These are phyloP conservation scores for Antechinus stuartii DNA, from an alignment of 2,113 vertebrate species.

Conservation along the genomic window DNA sequence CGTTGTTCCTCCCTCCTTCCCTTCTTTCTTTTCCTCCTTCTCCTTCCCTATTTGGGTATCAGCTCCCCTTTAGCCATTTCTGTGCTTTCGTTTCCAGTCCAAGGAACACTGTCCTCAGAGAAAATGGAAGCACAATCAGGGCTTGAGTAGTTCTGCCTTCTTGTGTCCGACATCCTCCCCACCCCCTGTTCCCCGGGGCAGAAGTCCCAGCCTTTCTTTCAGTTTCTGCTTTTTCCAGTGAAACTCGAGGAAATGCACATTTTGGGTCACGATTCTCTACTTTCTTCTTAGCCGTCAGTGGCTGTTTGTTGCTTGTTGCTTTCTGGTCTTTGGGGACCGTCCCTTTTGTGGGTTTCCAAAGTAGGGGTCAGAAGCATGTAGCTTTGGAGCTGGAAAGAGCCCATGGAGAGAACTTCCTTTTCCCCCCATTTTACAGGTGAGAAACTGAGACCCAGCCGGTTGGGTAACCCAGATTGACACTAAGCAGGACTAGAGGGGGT, in stretches of 20 bases:
- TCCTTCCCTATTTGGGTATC: background rate
- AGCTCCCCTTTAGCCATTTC: background rate
- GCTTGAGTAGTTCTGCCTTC: background rate
- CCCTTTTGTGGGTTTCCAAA: background rate
- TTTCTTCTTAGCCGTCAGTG: background rate
- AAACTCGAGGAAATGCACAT: background rate
- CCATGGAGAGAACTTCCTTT: background rate
- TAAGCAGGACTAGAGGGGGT: background rate
- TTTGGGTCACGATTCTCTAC: background rate
- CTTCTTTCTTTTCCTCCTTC: too few species aligned
- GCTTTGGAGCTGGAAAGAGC: background rate
- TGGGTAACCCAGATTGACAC: background rate
- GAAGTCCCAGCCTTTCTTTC: background rate
- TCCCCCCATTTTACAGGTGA: background rate
- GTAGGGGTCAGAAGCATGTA: too few species aligned
- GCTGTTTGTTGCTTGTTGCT: background rate
- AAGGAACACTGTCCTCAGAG: background rate
- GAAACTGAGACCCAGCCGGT: background rate
- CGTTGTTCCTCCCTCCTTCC: too few species aligned
- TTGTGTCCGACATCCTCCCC: background rate
- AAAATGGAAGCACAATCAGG: background rate
- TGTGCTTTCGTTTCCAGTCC: background rate
- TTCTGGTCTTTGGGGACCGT: background rate
- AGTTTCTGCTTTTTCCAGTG: background rate
- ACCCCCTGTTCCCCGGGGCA: background rate